Evolutionary conservation across 37 sponge, comb jelly and placozoan species (phyloP).

Genomic region (Cliona cf. orientalis): DNA sequence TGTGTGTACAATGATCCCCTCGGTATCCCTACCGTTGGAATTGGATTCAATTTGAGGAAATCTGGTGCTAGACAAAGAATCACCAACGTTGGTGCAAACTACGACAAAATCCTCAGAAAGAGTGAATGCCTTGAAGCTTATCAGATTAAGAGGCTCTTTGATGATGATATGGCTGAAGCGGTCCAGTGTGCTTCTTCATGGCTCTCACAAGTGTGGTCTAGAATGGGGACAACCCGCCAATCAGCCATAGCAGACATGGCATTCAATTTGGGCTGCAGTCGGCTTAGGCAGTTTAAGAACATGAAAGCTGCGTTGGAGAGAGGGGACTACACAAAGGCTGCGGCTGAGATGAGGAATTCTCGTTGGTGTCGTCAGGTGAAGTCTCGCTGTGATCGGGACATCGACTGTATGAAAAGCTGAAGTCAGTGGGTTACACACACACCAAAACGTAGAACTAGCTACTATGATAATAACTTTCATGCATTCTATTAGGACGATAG

Average conservation of each 20-base stretch:
- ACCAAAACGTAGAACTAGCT: no score
- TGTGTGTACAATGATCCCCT: conserved; percentile 44
- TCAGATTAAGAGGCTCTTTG: conserved; percentile 45
- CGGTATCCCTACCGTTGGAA: conserved; percentile 39
- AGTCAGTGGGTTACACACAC: no score
- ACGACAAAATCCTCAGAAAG: conserved; percentile 24
- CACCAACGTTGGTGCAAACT: conserved; percentile 31
- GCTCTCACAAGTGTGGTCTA: conserved; percentile 10
- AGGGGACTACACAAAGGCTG: conserved; percentile 3
- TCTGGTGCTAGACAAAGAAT: conserved; percentile 23
- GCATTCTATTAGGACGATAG: no score
- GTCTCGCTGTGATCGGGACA: conserved; percentile 35
- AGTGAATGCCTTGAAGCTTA: conserved; percentile 28
- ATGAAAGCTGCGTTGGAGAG: conserved; percentile 8
- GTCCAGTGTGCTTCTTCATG: conserved; percentile 14
- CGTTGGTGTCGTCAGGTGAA: conserved; percentile 44
- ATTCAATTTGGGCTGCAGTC: conserved; percentile 49
- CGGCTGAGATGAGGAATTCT: conserved; percentile 14
- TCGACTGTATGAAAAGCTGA: conserved; percentile 51
- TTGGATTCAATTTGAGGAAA: conserved; percentile 56
- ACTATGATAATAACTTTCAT: no score
- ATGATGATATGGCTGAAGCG: conserved; percentile 32
- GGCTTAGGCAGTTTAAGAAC: conserved; percentile 4
- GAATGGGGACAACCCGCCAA: neutral
- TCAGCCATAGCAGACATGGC: conserved; percentile 53